phyloP scores from a whole-genome alignment of 2,888 invertebrate genomes.

The Ectropis crepuscularia region DNA sequence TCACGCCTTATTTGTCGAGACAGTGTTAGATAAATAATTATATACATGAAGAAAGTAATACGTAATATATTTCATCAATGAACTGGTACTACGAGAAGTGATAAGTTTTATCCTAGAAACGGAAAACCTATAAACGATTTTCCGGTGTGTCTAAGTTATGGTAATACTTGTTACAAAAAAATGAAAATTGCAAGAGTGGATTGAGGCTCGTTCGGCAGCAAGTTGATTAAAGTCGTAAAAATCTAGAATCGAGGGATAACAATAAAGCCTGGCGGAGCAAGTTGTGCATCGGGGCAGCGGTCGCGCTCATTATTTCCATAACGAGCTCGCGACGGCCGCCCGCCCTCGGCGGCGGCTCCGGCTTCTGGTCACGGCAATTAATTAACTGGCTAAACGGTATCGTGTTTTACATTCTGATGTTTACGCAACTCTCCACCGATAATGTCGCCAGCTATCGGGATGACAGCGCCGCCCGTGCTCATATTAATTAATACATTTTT shows the following conservation, averaged over 20 bases:
- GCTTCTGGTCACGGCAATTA: slow-evolving; percentile 77
- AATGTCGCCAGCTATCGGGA: slow-evolving; percentile 74
- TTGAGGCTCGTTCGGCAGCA: slow-evolving; percentile 38
- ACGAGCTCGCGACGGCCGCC: slow-evolving; percentile 72
- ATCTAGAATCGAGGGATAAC: slow-evolving; percentile 58
- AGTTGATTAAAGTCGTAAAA: slow-evolving; percentile 62
- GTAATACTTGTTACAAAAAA: slow-evolving; percentile 15
- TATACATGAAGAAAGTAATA: not conserved
- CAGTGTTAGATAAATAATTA: slow-evolving; percentile 10
- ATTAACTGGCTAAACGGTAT: slow-evolving; percentile 83
- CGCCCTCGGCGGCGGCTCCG: slow-evolving; percentile 53
- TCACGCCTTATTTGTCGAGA: slow-evolving; percentile 52
- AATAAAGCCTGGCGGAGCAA: slow-evolving; percentile 64
- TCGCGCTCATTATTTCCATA: slow-evolving; percentile 80
- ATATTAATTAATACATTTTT: slow-evolving; percentile 80
- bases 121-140: not conserved
- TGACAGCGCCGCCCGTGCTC: slow-evolving; percentile 69
- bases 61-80: too few species aligned
- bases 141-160: not conserved
- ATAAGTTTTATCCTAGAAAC: too few species aligned
- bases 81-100: too few species aligned
- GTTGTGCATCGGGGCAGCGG: slow-evolving; percentile 63
- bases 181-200: slow-evolving; percentile 37
- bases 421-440: slow-evolving; percentile 80
- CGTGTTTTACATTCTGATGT: slow-evolving; percentile 82